Base-by-base conservation (phyloP, 2,888 invertebrate genomes). In the Rhorus exstirpatorius region DNA sequence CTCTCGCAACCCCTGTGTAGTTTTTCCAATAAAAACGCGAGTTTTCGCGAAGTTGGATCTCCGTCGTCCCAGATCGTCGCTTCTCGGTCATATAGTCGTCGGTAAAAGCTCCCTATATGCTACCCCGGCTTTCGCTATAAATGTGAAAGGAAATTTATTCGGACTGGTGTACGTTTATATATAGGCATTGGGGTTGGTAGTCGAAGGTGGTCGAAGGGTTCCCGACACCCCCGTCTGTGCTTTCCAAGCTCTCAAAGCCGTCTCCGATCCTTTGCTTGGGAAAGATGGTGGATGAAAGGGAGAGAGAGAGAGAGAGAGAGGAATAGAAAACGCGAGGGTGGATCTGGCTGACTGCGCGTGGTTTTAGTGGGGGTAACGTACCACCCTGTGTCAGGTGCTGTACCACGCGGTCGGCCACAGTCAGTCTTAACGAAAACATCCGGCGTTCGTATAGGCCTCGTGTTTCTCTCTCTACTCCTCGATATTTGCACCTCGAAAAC, bases 301-400 rank as follows among this genome's bases (percentile, higher is more conserved):
- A 55, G 65, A 31, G 63, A 63, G 35, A 49, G 68, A 35, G 58
- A 63, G 53, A 49, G 70, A 65, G 41, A 21, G 55, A 49, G 44
- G 19, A 44, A 31, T 19, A 49, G 67, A 74, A 31, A 63, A 53
- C 68, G 26, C 61, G 70, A 65, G 83, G 81, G 79, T 84, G 72
- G 76, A 61, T 38, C 60, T 68, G 49, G 75, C 75, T 75, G 75
- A 58, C 70, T 83, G 79, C 81, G 80, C 81, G 79, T 77, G 72
- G 71, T 58, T 53, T 19, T 76, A 81, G 89, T 85, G 87, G 89
- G 88, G 87, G 87, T 85, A 84, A 84, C 86, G 89, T 90, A 87
- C 90, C 89, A 90, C 87, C 88, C 86, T 86, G 90, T 90, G 87
- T 89, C 90, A 90, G 90, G 90, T 89, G 86, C 87, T 87, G 84